Evolutionary conservation across 2,888 invertebrate genomes (phyloP).

Genomic region (Pachycephus smyrnensis): DNA sequence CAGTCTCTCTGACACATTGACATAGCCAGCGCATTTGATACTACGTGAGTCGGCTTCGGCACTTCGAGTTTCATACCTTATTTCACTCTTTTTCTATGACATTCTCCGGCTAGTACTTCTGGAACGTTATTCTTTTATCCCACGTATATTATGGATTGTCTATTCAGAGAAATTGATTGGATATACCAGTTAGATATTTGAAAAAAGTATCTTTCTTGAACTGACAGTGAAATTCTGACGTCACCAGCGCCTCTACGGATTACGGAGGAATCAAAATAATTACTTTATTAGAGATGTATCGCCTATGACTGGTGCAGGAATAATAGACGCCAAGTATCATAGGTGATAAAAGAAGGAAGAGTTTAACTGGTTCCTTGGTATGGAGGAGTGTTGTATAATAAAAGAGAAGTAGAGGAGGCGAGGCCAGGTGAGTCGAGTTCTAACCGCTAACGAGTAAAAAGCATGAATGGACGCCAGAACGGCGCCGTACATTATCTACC

Average conservation of each 20-base stretch:
- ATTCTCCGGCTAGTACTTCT: not conserved
- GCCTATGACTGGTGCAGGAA: not conserved
- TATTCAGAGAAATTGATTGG: not conserved
- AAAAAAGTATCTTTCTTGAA: too few relatives aligned
- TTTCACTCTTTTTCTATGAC: not conserved
- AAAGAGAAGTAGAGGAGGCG: slow-evolving; percentile 15
- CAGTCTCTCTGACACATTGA: slow-evolving; percentile 52
- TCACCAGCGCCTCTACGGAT: not conserved
- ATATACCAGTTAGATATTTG: too few relatives aligned
- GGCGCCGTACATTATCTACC: slow-evolving; percentile 57
- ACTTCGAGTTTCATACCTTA: not conserved
- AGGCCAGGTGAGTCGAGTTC: slow-evolving; percentile 41
- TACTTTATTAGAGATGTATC: not conserved
- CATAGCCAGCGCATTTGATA: slow-evolving; percentile 35
- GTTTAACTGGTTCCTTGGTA: slow-evolving; percentile 1
- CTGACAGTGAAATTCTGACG: not conserved
- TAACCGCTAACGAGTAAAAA: slow-evolving; percentile 60
- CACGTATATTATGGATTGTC: not conserved
- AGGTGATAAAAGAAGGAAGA: slow-evolving; percentile 5
- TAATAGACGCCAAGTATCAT: not conserved
- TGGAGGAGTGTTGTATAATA: not conserved
- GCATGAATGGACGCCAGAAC: slow-evolving; percentile 61
- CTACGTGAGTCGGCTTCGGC: not conserved
- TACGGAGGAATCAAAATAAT: not conserved
- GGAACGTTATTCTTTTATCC: not conserved